These are phyloP conservation scores for Norana najaformis DNA, from an alignment of 2,888 invertebrate species.

Conservation along the genomic window DNA sequence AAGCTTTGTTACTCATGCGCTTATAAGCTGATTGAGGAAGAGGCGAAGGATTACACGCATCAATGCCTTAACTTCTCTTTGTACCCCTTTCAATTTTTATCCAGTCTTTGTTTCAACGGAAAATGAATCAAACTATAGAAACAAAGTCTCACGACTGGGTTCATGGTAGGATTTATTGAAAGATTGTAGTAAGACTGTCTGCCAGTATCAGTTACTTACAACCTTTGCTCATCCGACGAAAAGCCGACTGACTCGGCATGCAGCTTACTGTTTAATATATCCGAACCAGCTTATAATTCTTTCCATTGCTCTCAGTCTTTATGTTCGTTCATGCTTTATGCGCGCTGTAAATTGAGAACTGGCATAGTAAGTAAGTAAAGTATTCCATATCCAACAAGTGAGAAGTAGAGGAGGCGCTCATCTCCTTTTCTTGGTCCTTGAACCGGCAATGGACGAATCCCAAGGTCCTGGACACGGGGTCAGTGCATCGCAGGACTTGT, in stretches of 20 bases:
- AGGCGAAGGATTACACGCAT: not conserved
- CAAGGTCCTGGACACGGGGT: too few relatives aligned
- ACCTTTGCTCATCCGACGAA: not conserved
- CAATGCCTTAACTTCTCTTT: not conserved
- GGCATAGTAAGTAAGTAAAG: too few relatives aligned
- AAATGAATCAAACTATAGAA: not conserved
- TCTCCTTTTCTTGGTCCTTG: too few relatives aligned
- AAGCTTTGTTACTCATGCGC: not conserved
- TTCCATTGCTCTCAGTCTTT: too few relatives aligned
- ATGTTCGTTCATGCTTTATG: too few relatives aligned
- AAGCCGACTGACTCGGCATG: not conserved
- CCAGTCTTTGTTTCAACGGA: not conserved
- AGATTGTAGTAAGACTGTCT: not conserved
- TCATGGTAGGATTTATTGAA: not conserved
- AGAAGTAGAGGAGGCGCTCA: too few relatives aligned
- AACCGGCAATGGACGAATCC: too few relatives aligned
- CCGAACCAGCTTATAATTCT: too few relatives aligned
- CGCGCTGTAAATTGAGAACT: too few relatives aligned
- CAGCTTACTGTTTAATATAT: too few relatives aligned
- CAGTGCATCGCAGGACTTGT: too few relatives aligned
- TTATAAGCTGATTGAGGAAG: not conserved
- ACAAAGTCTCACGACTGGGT: not conserved
- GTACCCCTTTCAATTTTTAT: not conserved
- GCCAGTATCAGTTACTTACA: not conserved
- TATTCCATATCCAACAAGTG: too few relatives aligned